Evolutionary conservation across 2,797 vertebrate species (phyloP).

Genomic region (Phoebastria nigripes): DNA sequence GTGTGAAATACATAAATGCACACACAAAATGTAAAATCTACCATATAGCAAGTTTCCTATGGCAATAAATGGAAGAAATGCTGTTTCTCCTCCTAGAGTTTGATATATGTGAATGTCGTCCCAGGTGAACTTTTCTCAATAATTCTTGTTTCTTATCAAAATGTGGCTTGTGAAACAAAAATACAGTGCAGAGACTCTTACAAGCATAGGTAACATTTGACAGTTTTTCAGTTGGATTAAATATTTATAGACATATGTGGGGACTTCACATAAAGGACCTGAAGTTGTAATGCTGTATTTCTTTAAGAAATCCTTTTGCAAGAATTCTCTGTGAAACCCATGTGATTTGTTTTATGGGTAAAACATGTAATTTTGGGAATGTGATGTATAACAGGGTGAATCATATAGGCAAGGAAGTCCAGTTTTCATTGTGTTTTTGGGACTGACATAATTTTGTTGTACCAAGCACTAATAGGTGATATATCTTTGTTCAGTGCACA

Average conservation of each 20-base stretch:
- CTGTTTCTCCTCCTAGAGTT: neutral
- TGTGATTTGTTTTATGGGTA: neutral
- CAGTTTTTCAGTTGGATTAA: neutral
- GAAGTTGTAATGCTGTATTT: neutral
- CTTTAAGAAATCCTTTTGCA: neutral
- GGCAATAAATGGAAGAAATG: neutral
- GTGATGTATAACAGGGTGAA: neutral
- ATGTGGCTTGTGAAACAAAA: neutral
- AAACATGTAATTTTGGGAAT: neutral
- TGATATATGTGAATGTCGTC: neutral
- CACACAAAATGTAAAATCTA: neutral
- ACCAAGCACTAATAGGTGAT: neutral
- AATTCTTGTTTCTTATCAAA: neutral
- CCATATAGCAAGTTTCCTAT: neutral
- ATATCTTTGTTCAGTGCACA: neutral
- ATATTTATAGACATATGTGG: fast-evolving
- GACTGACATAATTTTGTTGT: neutral
- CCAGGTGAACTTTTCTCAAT: neutral
- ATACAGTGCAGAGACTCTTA: neutral
- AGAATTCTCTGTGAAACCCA: neutral
- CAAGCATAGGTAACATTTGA: neutral
- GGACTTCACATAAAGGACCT: neutral
- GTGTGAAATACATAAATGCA: neutral
- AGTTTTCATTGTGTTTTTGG: neutral
- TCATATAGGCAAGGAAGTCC: neutral